phyloP scores from a whole-genome alignment of 2,113 vertebrate species.

The Pycnonotus jocosus region DNA sequence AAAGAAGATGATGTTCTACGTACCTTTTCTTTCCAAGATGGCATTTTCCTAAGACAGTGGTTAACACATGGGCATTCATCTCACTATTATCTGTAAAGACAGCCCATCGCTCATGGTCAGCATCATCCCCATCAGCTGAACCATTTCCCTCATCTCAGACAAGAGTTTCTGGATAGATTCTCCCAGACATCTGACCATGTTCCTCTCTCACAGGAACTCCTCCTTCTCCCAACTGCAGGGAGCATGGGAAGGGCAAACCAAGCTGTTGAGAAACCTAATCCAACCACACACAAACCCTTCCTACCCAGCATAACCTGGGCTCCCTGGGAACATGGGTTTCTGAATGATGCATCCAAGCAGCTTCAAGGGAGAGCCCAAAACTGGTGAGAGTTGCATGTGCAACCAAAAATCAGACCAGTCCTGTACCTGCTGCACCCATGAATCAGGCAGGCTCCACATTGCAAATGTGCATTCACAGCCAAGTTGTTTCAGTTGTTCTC shows the following conservation, averaged over 20 bases:
- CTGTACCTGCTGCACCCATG: background rate
- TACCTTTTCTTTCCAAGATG: background rate
- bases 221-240: background rate
- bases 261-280: background rate
- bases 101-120: slow-evolving; percentile 42
- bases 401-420: background rate
- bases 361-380: background rate
- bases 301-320: background rate
- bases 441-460: background rate
- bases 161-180: background rate
- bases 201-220: background rate
- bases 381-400: background rate
- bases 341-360: background rate
- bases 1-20: background rate
- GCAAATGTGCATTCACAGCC: background rate
- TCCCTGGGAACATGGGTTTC: background rate
- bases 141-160: background rate
- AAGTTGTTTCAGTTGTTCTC: background rate
- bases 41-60: background rate
- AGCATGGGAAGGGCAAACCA: background rate
- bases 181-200: background rate
- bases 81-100: slow-evolving; percentile 29
- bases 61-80: background rate
- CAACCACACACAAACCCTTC: background rate
- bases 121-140: slow-evolving; percentile 17